Evolutionary conservation across 2,797 vertebrate species (phyloP), one percentile per base, ranked within the genome.

Genomic region (Ciconia nigra): DNA sequence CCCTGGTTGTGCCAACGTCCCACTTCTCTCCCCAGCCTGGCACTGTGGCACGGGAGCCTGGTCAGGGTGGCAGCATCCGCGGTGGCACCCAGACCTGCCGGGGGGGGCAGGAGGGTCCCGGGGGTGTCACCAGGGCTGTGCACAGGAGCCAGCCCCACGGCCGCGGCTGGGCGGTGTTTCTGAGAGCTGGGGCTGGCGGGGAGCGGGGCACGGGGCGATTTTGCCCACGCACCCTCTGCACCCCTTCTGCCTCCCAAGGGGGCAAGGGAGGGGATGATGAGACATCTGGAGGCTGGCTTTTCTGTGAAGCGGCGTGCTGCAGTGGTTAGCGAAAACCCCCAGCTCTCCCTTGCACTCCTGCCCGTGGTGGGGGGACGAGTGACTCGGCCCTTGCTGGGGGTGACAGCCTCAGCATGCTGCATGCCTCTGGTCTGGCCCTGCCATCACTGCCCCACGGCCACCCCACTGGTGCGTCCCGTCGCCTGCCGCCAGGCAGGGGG

Each of bases 351-450:
- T 24, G 20, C 25, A 8, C 55, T 54, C 13, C 12, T 4, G 1
- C 20, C 13, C 1, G 1, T 39, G 5, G 7, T 14, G 24, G 29
- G 11, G 57, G 24, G n/a, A 35, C 0, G 29, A 46, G n/a, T 87
- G 72, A 78, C 8, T 2, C 54, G 79, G 66, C 29, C 29, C 54
- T 77, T 2, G 1, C 41, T 15, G 28, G 11, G 8, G 61, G 24
- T 33, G 59, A 83, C 41, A 66, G 16, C 9, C 39, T 42, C 22
- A 28, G 35, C 3, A 1, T 33, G 58, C 82, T 1, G 4, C 49
- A 19, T 2, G 1, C 37, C 4, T 5, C 25, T 0, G 0, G 12
- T 67, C 52, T 33, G 4, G 1, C 25, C 39, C 28, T 6, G 2
- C 57, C 58, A 62, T 33, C 1, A 0, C 82, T 79, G 74, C 19